Conservation (phyloP, 2,113 vertebrate species). For the Neolamprologus brichardi region DNA sequence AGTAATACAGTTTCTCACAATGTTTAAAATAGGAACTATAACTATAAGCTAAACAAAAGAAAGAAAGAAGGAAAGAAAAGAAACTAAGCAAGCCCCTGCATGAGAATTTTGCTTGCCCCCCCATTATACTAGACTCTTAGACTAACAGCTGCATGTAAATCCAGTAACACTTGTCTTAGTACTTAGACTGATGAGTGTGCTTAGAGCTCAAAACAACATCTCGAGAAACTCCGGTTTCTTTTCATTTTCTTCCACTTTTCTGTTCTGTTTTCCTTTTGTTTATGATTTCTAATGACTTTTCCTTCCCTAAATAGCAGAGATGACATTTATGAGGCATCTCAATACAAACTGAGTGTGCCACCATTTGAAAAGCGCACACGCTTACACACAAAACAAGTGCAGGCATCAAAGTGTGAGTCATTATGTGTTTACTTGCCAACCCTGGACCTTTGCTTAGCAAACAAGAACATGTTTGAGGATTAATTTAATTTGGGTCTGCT, state of each 20-base stretch:
- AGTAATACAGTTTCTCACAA: constrained; percentile 14
- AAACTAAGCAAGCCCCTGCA: background rate
- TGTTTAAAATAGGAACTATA: background rate
- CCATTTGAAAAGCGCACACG: background rate
- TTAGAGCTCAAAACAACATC: background rate
- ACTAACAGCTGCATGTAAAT: background rate
- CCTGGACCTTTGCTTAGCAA: constrained; percentile 22
- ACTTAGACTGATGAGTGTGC: background rate
- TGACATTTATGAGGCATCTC: constrained; percentile 5
- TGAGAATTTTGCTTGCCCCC: background rate
- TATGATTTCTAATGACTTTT: background rate
- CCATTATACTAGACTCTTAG: background rate
- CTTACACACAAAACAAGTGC: background rate
- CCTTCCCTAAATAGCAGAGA: background rate
- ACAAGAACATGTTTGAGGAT: background rate
- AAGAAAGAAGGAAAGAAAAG: background rate
- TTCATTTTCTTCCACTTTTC: background rate
- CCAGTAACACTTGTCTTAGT: background rate
- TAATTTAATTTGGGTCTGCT: background rate
- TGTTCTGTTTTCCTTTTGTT: background rate
- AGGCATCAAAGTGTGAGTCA: constrained; percentile 44
- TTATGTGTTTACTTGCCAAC: constrained; percentile 31
- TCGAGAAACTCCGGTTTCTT: background rate
- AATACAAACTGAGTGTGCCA: constrained; percentile 9
- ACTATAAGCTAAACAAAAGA: background rate